Conservation (phyloP, 2,797 vertebrate species). For the Schizopygopsis malacanthus region DNA sequence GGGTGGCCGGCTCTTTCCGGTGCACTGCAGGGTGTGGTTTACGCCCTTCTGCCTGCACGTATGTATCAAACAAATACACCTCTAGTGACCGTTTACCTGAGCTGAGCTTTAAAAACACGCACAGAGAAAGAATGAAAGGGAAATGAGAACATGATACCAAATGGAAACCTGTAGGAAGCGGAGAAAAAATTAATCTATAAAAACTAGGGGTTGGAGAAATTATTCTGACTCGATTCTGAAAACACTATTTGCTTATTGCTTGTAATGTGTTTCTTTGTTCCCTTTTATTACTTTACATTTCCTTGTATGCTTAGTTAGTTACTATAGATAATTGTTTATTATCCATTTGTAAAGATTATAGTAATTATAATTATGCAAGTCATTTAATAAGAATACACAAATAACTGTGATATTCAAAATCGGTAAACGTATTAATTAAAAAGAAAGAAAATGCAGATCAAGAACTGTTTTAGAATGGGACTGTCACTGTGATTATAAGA, state of each 20-base stretch:
- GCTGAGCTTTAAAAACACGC: neutral
- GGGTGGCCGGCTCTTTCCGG: slow-evolving; percentile 4
- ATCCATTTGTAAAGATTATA: neutral
- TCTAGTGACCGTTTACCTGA: neutral
- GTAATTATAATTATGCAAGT: neutral
- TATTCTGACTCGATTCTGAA: neutral
- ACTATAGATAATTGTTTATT: neutral
- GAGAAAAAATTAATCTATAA: neutral
- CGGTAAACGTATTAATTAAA: neutral
- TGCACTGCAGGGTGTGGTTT: neutral
- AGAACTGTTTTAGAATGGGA: neutral
- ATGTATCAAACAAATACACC: neutral
- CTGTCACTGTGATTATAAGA: neutral
- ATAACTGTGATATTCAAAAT: neutral
- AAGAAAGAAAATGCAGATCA: neutral
- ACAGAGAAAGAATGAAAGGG: neutral
- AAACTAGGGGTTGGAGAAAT: neutral
- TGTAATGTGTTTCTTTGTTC: neutral
- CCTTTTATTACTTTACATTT: slow-evolving; percentile 1
- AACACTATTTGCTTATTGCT: neutral
- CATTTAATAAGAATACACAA: neutral
- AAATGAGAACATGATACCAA: neutral
- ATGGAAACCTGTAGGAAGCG: neutral
- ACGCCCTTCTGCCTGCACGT: neutral
- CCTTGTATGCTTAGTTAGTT: neutral